A percentile compares a stretch with the other conserved stretches of the same genome.
Conservation (phyloP, 2,888 invertebrate species). For the Imbricaverruca yamaguchii region DNA sequence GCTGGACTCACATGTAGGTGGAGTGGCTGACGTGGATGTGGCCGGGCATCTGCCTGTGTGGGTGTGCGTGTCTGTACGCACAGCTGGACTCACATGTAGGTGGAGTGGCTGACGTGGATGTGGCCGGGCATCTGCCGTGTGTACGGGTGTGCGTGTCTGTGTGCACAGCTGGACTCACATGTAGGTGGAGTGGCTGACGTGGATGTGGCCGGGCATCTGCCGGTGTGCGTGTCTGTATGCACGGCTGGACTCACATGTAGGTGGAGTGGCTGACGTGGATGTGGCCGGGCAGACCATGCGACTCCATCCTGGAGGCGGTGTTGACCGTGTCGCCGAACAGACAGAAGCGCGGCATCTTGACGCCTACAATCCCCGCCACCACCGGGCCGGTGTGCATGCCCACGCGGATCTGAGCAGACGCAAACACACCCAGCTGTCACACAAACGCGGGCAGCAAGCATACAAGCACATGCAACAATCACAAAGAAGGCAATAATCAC, state of each 20-base stretch:
- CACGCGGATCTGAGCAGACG: not conserved
- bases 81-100: too few relatives aligned
- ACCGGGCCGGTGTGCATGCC: constrained; percentile 12
- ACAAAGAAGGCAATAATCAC: not conserved
- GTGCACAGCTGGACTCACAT: too few relatives aligned
- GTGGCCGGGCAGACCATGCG: constrained; percentile 14
- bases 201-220: not conserved
- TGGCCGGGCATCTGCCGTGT: too few relatives aligned
- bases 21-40: too few relatives aligned
- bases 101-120: too few relatives aligned
- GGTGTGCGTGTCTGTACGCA: too few relatives aligned
- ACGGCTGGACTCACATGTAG: not conserved
- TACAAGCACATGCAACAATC: not conserved
- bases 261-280: constrained; percentile 4
- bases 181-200: not conserved
- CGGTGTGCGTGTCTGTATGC: too few relatives aligned
- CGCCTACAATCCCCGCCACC: constrained; percentile 9
- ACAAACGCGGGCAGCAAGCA: not conserved
- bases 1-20: too few relatives aligned
- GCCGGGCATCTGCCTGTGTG: too few relatives aligned
- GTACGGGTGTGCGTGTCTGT: too few relatives aligned
- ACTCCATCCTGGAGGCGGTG: constrained; percentile 19
- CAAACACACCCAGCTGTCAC: not conserved
- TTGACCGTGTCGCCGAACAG: constrained; percentile 22
- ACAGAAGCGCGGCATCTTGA: constrained; percentile 17